Base-by-base conservation (phyloP, 2,888 invertebrate genomes). In the Andrena chrysosceles region DNA sequence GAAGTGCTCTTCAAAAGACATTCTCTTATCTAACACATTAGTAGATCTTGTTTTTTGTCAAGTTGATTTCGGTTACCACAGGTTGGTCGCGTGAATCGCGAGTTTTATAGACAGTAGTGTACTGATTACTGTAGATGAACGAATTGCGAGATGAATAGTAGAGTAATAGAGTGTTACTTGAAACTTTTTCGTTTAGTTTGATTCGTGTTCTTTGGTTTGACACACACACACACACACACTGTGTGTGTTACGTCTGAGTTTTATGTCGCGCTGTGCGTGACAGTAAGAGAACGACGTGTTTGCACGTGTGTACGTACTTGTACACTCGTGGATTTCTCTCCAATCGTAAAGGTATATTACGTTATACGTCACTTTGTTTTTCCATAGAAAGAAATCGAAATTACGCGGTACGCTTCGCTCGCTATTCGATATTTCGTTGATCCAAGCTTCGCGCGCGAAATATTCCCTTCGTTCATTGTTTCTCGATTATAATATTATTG, bases 1-100 rank as follows among this genome's bases (percentile, higher is more conserved):
- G 31, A 77, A 83, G 88, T 87, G 85, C 86, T 81, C 81, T 81
- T 88, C 80, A 81, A 85, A 85, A 87, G 85, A 88, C 83, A 68
- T 78, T 48, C 74, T 75, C 86, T 88, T 85, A 85, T 52, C 85
- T 87, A 87, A 82, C 75, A 88, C 78, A 63, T 81, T 88, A 70
- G 80, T 81, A 87, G 74, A 72, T 69, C 62, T 67, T 67, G 63
- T 75, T 67, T 63, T 31, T 83, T 64, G 20, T 71, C 31, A 52
- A 60, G 49, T 74, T 66, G 54, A 52, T 29, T 16, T 62, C 31
- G 42, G 16, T 59, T 52, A 29, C 52, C 10, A 59, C 23, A 77
- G 23, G 52, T 52, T 63, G 33, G 48, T 31, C 16, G 60, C 29
- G 59, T 60, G 20, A 73, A 54, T 54, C 73, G 66, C 54, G 29